Evolutionary conservation across 2,113 vertebrate species (phyloP).

Genomic region (Stigmatopora argus): DNA sequence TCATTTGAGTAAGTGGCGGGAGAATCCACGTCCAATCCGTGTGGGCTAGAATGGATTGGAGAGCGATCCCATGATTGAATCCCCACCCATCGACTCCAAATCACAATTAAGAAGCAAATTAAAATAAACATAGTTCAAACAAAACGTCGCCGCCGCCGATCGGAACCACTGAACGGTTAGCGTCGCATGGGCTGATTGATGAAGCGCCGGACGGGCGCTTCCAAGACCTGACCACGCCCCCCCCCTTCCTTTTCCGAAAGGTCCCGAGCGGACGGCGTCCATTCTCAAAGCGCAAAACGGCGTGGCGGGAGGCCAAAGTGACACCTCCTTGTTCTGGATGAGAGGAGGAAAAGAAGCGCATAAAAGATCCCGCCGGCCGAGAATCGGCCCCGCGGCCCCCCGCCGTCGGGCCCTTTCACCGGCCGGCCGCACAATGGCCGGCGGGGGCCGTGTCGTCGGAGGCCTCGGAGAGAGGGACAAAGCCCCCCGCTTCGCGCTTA

Average conservation of each 20-base stretch:
- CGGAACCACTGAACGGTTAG: too few species aligned
- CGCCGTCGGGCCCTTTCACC: constrained; percentile 63
- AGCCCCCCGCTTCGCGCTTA: constrained; percentile 67
- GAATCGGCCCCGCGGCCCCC: constrained; percentile 56
- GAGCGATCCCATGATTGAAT: too few species aligned
- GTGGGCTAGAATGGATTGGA: too few species aligned
- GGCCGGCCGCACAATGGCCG: constrained; percentile 58
- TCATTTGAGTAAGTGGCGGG: not conserved
- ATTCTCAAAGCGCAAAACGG: not conserved
- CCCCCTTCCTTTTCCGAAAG: constrained; percentile 53
- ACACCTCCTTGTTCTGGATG: constrained; percentile 57
- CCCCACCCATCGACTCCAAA: too few species aligned
- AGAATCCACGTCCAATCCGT: too few species aligned
- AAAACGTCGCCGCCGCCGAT: too few species aligned
- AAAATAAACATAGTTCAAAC: too few species aligned
- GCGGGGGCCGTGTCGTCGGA: constrained; percentile 73
- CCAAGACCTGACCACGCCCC: constrained; percentile 40
- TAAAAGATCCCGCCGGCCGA: constrained; percentile 56
- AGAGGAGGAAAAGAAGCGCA: constrained; percentile 68
- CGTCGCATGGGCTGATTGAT: not conserved
- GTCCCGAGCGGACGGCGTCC: constrained; percentile 49
- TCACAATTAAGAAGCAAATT: too few species aligned
- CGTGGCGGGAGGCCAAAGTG: not conserved
- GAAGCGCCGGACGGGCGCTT: constrained; percentile 15
- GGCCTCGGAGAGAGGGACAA: constrained; percentile 73